Evolutionary conservation across 1,140 invertebrate species (phyloP).

Genomic region (Chironomus striatipennis): DNA sequence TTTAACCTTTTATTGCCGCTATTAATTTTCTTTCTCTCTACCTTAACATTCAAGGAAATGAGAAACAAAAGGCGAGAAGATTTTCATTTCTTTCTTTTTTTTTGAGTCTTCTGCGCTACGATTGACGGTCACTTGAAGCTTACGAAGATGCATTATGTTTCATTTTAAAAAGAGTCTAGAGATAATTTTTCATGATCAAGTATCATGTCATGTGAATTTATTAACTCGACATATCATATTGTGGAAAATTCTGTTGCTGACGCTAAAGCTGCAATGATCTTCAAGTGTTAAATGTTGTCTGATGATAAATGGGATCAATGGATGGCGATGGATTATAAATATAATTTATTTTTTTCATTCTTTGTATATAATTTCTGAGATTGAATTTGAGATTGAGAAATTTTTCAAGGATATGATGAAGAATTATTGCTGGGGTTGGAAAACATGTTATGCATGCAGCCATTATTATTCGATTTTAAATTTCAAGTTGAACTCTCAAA

Average conservation of each 20-base stretch:
- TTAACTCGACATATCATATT: not conserved
- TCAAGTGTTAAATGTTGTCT: no score
- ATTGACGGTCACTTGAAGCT: not conserved
- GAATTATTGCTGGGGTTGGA: no score
- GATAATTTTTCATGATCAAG: constrained; percentile 7
- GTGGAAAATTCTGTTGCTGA: not conserved
- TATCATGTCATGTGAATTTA: not conserved
- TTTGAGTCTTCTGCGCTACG: not conserved
- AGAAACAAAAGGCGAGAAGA: not conserved
- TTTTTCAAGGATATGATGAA: no score
- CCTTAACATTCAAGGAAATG: not conserved
- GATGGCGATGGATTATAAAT: no score
- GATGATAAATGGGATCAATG: no score
- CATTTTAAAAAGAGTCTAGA: not conserved
- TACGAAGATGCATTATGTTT: not conserved
- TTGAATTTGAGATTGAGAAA: no score
- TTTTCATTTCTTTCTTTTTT: not conserved
- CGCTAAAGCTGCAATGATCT: no score
- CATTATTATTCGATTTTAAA: no score
- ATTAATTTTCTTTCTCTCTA: not conserved
- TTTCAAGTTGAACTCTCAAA: no score
- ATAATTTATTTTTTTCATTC: no score
- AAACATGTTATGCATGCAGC: no score
- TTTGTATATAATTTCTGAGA: no score
- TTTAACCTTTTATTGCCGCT: constrained; percentile 5